Evolutionary conservation across 2,888 invertebrate genomes (phyloP), one percentile per base, ranked within the genome.

Genomic region (Parnassius smintheus): DNA sequence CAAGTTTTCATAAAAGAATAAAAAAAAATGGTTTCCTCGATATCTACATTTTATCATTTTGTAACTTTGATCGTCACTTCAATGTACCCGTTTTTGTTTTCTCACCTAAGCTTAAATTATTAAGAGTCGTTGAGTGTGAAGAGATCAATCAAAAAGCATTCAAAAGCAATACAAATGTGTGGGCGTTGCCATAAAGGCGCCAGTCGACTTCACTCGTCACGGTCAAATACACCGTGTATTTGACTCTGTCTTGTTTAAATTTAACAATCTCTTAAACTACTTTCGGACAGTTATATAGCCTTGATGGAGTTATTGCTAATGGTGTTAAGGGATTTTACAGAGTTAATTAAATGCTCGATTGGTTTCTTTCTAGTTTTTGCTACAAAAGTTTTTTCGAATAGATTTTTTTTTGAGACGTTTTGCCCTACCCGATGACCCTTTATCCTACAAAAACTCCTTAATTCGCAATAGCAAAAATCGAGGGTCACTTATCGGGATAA

Each of bases 151-250:
- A 62, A 45, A 65, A 46, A 13, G 44, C 25, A 22, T 45, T 50
- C 25, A 51, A 35, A 57, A 42, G 50, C 13, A 46, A 22, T 56
- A 56, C n/a, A 45, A 13, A 9, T 1, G 55, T 41, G 66, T 65
- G 63, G 66, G 66, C 54, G 65, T 45, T 62, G 62, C 45, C 61
- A 42, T 46, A 49, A 48, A 51, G 67, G 65, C 67, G 67, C 67
- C 67, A 54, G 25, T 49, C 61, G 53, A 48, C 54, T 11, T 52
- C 12, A 22, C 11, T 46, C 8, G 18, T 49, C 35, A 57, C 53
- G 42, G 42, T 48, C 22, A 54, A 44, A 35, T 56, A 55, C 60
- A 50, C 13, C 45, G 44, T 44, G 42, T 22, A 35, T 10, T 59
- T 18, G 49, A 51, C 61, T 61, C 61, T 56, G 52, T 56, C 46